These are phyloP conservation scores for Phymorhynchus buccinoides DNA, from an alignment of 1,140 invertebrate species.

Conservation along the genomic window DNA sequence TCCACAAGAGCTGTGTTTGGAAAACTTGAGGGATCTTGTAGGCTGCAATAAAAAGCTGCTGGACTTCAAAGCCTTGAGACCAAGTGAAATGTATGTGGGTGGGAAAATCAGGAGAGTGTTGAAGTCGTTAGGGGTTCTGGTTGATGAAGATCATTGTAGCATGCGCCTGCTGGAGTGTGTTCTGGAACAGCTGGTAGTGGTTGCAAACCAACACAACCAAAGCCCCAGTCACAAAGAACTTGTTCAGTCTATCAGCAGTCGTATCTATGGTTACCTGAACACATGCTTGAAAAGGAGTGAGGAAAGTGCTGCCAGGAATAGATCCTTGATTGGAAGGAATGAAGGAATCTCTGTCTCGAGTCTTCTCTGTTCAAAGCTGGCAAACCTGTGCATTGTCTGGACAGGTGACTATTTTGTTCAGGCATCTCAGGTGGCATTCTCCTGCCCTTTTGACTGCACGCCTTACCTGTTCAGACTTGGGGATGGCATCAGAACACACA, in stretches of 20 bases:
- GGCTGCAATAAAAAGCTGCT: constrained; percentile 28
- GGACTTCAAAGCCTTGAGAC: constrained; percentile 12
- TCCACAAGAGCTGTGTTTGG: constrained; percentile 10
- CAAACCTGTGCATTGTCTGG: constrained; percentile 31
- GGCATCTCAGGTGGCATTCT: constrained; percentile 45
- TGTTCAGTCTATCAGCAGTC: background rate
- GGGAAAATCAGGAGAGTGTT: constrained; percentile 8
- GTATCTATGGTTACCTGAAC: constrained; percentile 8
- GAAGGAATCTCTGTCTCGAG: background rate
- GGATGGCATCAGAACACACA: background rate
- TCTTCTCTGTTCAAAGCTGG: background rate
- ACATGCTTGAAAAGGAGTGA: background rate
- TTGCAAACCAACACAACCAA: background rate
- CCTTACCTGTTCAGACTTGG: constrained; percentile 51
- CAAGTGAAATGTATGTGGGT: background rate
- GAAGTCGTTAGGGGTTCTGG: background rate
- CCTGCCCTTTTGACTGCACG: constrained; percentile 36
- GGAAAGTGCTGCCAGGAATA: background rate
- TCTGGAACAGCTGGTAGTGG: background rate
- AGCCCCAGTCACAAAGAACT: background rate
- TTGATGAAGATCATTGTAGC: background rate
- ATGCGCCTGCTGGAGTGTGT: background rate
- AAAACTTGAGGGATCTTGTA: constrained; percentile 24
- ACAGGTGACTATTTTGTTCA: constrained; percentile 38
- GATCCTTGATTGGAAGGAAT: background rate